A percentile compares a stretch with the other conserved stretches of the same genome.
Evolutionary conservation across 2,888 invertebrate genomes (phyloP).

Genomic region (Pristionchus exspectatus): DNA sequence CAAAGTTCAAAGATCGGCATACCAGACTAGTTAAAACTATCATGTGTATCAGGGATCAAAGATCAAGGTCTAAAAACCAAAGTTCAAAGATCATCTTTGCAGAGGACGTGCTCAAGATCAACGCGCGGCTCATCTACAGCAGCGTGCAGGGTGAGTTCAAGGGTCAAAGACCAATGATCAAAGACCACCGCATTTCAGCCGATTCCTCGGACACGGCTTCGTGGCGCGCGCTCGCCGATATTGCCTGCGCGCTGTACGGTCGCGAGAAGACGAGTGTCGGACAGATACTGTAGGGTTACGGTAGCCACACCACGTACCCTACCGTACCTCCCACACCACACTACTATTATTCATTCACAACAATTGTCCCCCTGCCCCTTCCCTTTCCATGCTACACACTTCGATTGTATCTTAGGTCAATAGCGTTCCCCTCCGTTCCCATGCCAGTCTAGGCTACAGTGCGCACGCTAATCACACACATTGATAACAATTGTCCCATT

Average conservation of each 20-base stretch:
- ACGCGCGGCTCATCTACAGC: constrained; percentile 27
- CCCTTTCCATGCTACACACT: too few species aligned
- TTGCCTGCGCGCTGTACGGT: constrained; percentile 24
- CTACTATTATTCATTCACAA: neutral
- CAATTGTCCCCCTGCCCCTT: too few species aligned
- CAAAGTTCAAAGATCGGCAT: neutral
- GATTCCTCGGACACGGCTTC: neutral
- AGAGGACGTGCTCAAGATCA: constrained; percentile 21
- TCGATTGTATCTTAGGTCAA: too few species aligned
- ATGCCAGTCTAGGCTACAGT: too few species aligned
- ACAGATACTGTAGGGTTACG: constrained; percentile 29
- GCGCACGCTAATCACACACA: too few species aligned
- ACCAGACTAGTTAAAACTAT: too few species aligned
- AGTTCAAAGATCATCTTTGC: neutral
- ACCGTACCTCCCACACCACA: neutral
- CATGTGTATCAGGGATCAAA: too few species aligned
- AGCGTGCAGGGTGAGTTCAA: neutral
- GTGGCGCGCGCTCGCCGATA: constrained; percentile 21
- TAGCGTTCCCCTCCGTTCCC: too few species aligned
- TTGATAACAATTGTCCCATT: too few species aligned
- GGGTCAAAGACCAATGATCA: neutral
- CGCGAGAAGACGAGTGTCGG: constrained; percentile 46
- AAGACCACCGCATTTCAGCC: neutral
- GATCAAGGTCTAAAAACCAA: neutral
- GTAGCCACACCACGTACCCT: neutral